Base-by-base conservation (phyloP, 2,797 vertebrate genomes). In the Gadopsis bispinosus region DNA sequence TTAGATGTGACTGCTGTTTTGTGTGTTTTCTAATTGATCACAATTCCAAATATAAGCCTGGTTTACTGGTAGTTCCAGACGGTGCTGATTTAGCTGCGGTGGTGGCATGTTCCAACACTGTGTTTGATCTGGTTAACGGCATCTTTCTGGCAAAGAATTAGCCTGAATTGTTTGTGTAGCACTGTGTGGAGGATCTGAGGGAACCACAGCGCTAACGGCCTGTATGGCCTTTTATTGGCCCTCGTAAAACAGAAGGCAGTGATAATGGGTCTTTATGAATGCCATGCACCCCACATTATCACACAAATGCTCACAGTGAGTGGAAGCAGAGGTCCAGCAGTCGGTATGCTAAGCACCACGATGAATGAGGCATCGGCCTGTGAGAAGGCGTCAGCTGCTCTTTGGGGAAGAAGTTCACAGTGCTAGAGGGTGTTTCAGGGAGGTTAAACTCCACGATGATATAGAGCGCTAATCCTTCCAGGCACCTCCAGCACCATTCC, bases 161-260 rank as follows among this genome's bases (percentile, higher is more conserved):
- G 22, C 3, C 29, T 63, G 47, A 2, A 14, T 16, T 73, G 56
- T 75, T 69, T 67, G 53, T 64, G 69, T 62, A 78, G 74, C 20
- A 20, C 59, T 35, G 63, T 54, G 41, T n/a, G 60, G 66, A 26
- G 54, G 72, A 79, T 56, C 39, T 13, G 51, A 80, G 73, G 75
- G 59, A 64, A 74, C 70, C 45, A 37, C 54, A 59, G 55, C 12
- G 0, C 29, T 67, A 43, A 81, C 2, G 1, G 5, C 17, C 4
- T n/a, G 3, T 73, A 58, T 43, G 63, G 75, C 69, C 77, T 75
- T 88, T 84, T 79, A 86, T 63, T 69, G 35, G 22, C 20, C 9
- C 45, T 59, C 79, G 33, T 81, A 69, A 88, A 83, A 82, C 20
- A 67, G 63, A 56, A 77, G 73, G 58, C 61, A 71, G 54, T 70